Percentiles rank a stretch among this genome's conserved stretches.
Conservation (phyloP, 2,888 invertebrate species). For the Mimachlamys varia region DNA sequence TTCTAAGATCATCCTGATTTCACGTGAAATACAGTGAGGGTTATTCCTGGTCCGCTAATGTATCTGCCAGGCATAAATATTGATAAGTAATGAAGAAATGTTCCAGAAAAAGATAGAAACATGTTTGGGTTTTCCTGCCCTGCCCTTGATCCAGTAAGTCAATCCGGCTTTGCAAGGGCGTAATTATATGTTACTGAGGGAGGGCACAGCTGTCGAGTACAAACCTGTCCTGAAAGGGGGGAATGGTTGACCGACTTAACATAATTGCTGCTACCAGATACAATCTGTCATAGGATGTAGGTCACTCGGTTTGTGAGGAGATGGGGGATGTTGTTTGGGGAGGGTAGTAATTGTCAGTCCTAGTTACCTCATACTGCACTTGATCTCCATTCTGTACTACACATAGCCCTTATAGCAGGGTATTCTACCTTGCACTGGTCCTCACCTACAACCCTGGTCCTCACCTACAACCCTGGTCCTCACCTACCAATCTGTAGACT, state of each 20-base stretch:
- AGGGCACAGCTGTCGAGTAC: slow-evolving; percentile 19
- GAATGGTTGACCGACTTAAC: background rate
- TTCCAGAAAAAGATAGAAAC: background rate
- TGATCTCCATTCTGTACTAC: background rate
- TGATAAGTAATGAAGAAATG: background rate
- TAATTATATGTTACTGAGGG: background rate
- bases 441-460: no score
- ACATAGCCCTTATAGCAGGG: background rate
- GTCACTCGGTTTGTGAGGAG: background rate
- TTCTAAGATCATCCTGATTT: no score
- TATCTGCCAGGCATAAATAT: background rate
- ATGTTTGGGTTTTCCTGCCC: background rate
- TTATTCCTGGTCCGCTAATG: background rate
- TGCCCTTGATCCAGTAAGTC: slow-evolving; percentile 12
- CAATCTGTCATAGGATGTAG: slow-evolving; percentile 8
- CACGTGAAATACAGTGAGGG: background rate
- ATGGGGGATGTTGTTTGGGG: background rate
- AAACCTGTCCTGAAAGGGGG: background rate
- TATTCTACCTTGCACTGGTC: background rate
- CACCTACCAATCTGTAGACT: no score
- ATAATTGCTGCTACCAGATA: slow-evolving; percentile 31
- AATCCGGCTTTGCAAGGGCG: background rate
- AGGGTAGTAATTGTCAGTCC: background rate
- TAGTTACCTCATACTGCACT: slow-evolving; percentile 24
- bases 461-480: no score